Base-by-base conservation (phyloP, 2,888 invertebrate genomes). In the Mesochorus sp. region DNA sequence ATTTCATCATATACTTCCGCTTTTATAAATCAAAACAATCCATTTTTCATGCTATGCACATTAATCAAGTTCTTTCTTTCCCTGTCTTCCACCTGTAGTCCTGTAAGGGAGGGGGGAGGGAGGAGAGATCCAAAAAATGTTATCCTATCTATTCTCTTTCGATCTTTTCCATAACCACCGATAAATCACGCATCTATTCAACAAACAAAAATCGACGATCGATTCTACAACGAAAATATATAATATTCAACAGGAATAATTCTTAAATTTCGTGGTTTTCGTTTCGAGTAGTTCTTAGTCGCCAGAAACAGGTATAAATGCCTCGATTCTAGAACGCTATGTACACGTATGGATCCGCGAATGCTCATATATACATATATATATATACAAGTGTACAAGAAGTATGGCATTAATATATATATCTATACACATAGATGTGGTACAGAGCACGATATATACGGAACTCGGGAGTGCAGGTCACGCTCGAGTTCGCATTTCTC, bases 401-500 rank as follows among this genome's bases (percentile, higher is more conserved):
- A 64, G 59, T 44, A 53, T 77, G 61, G n/a, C 57, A 44, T 47
- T 24, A 24, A 42, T 57, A 49, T 71, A 44, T 67, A 17, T 67
- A 51, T 59, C 12, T 42, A 49, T 55, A 28, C 44, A 61, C 34
- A 62, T 76, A 47, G 39, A 21, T 49, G 24, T 6, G 51, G 61
- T 44, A 75, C 17, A 57, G 70, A 73, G 76, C 34, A 19, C 62
- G 44, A 68, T 74, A 74, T 78, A 71, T 70, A 78, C 78, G 74
- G 74, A 78, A 74, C 74, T 71, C 70, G 70, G 74, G 73, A 77
- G 81, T 72, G 76, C 79, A 74, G 73, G 78, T 78, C 78, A 74
- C 74, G 78, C 74, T 78, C 78, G 78, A 78, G 78, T 78, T 78
- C 78, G 79, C 81, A 82, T 82, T 82, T 80, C 81, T 82, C 82